Percentiles rank a stretch among this genome's conserved stretches.
These are phyloP conservation scores for Pachypsylla venusta DNA, from an alignment of 1,140 invertebrate species.

Conservation along the genomic window DNA sequence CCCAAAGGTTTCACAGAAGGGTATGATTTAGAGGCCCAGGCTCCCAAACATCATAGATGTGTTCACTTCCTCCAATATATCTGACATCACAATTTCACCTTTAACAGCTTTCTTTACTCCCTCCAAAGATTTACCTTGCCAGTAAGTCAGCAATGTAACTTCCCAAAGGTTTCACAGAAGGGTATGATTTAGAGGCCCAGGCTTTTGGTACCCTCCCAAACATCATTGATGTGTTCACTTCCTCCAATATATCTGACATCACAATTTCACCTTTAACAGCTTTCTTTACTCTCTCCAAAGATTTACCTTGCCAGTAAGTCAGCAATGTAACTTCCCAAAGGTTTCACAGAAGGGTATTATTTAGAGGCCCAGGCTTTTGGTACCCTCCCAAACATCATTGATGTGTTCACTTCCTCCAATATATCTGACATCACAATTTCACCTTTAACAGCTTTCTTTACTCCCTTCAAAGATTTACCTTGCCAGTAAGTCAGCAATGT, in stretches of 20 bases:
- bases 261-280: conserved; percentile 77
- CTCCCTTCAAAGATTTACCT: conserved; percentile 53
- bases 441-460: conserved; percentile 73
- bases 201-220: conserved; percentile 59
- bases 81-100: conserved; percentile 78
- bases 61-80: conserved; percentile 63
- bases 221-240: conserved; percentile 53
- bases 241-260: conserved; percentile 72
- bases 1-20: conserved; percentile 83
- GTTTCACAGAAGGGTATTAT: conserved; percentile 86
- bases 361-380: conserved; percentile 63
- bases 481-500: conserved; percentile 62
- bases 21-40: conserved; percentile 75
- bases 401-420: conserved; percentile 57
- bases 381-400: conserved; percentile 60
- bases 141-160: conserved; percentile 76
- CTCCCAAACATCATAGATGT: conserved; percentile 55
- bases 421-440: conserved; percentile 73
- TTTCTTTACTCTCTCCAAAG: conserved; percentile 56
- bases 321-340: conserved; percentile 72
- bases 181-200: conserved; percentile 78
- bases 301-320: conserved; percentile 58
- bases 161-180: conserved; percentile 78
- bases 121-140: conserved; percentile 46
- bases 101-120: conserved; percentile 68